Conservation (phyloP, 1,140 invertebrate species). For the Orussus abietinus region DNA sequence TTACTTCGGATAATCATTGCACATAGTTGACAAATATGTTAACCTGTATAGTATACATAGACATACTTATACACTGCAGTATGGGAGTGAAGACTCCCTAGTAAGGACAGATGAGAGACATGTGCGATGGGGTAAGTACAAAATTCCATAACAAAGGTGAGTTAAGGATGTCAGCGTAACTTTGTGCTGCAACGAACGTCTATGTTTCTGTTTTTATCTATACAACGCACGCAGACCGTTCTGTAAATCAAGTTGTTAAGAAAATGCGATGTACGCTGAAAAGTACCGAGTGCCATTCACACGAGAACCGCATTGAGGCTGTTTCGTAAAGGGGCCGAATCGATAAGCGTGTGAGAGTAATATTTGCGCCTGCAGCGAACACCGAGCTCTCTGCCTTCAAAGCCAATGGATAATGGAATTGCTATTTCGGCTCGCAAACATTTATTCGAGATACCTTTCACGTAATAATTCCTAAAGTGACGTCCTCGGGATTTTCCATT, state of each 20-base stretch:
- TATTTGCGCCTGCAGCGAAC: slow-evolving; percentile 16
- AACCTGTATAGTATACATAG: too few species aligned
- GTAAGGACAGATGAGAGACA: too few species aligned
- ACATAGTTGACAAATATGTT: too few species aligned
- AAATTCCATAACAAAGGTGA: too few species aligned
- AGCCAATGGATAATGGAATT: slow-evolving; percentile 38
- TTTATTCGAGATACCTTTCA: slow-evolving; percentile 30
- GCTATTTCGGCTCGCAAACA: slow-evolving; percentile 32
- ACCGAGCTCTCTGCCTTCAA: slow-evolving; percentile 18
- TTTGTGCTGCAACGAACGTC: too few species aligned
- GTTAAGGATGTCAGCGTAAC: too few species aligned
- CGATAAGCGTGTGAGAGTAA: too few species aligned
- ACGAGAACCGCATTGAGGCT: not conserved
- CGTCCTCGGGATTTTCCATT: slow-evolving; percentile 19
- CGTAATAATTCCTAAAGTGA: slow-evolving; percentile 32
- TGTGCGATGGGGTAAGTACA: too few species aligned
- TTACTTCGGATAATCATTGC: too few species aligned
- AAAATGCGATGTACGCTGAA: not conserved
- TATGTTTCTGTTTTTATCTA: not conserved
- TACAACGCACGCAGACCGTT: not conserved
- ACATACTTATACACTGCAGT: too few species aligned
- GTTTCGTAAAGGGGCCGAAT: not conserved
- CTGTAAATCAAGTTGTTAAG: not conserved
- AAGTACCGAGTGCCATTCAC: not conserved
- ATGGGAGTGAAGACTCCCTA: too few species aligned